These are phyloP conservation scores for Cynopterus sphinx DNA, from an alignment of 2,797 vertebrate genomes.

Conservation along the genomic window DNA sequence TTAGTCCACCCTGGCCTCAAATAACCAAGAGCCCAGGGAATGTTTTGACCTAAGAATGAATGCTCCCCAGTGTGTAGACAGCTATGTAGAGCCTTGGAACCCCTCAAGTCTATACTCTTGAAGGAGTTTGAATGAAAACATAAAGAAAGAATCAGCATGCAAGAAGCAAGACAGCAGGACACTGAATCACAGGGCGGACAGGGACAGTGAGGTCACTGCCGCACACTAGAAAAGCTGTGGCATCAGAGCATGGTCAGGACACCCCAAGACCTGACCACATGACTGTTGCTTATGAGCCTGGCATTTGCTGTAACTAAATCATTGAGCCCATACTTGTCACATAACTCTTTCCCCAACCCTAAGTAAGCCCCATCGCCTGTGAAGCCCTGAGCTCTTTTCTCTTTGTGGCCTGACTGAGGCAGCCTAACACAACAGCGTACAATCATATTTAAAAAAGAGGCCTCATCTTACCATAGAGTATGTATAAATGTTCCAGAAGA, in stretches of 20 bases:
- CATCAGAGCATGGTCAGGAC: background rate
- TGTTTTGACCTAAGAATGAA: background rate
- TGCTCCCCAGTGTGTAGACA: background rate
- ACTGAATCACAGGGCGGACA: background rate
- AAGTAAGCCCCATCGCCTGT: background rate
- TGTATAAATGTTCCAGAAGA: background rate
- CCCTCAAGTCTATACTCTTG: background rate
- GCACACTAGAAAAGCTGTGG: fast-evolving
- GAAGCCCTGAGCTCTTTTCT: background rate
- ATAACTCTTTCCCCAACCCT: no score
- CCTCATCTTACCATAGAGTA: background rate
- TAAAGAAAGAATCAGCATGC: background rate
- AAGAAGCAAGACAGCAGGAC: no score
- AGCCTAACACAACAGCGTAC: background rate
- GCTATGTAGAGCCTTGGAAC: background rate
- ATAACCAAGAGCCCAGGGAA: background rate
- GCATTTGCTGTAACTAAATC: no score
- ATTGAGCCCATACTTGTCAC: no score
- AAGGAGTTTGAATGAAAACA: background rate
- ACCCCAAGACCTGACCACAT: no score
- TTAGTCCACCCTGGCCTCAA: background rate
- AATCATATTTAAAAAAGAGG: background rate
- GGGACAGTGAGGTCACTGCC: no score
- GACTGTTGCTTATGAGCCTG: background rate
- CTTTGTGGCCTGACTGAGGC: background rate